phyloP scores from a whole-genome alignment of 2,113 vertebrate species.

The Notothenia coriiceps region DNA sequence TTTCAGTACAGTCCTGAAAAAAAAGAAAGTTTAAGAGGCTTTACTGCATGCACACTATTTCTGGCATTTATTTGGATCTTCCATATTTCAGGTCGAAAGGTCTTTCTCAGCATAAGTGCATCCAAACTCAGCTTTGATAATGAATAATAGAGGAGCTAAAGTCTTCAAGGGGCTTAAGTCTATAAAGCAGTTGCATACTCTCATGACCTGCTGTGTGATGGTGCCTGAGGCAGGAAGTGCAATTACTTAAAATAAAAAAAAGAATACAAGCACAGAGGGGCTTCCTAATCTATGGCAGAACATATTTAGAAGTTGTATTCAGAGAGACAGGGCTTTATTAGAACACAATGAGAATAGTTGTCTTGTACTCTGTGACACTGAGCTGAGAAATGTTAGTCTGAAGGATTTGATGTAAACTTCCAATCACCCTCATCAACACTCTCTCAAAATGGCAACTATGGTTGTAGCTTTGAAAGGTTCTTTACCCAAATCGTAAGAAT shows the following conservation, averaged over 20 bases:
- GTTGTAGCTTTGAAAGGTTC: background rate
- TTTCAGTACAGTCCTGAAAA: background rate
- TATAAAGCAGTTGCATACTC: slow-evolving; percentile 68
- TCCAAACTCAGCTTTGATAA: slow-evolving; percentile 49
- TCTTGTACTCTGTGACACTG: no score
- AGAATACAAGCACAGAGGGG: slow-evolving; percentile 38
- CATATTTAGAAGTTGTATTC: slow-evolving; percentile 26
- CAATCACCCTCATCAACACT: background rate
- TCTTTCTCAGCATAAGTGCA: slow-evolving; percentile 2
- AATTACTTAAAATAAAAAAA: slow-evolving; percentile 61
- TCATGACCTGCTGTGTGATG: slow-evolving; percentile 64
- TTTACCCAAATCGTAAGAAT: slow-evolving; percentile 7
- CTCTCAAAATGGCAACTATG: background rate
- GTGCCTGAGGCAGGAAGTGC: slow-evolving; percentile 69
- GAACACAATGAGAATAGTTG: no score
- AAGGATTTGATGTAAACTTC: background rate
- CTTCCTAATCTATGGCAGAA: slow-evolving; percentile 27
- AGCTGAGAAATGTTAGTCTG: background rate
- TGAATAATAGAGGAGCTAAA: slow-evolving; percentile 63
- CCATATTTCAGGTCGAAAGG: slow-evolving; percentile 8
- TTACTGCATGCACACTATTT: background rate
- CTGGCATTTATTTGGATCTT: slow-evolving; percentile 20
- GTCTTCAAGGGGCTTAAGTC: slow-evolving; percentile 57
- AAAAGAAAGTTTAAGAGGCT: slow-evolving; percentile 6
- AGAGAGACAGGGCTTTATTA: background rate